Conservation (phyloP, 2,888 invertebrate genomes). For the Philopedon plagiatum region DNA sequence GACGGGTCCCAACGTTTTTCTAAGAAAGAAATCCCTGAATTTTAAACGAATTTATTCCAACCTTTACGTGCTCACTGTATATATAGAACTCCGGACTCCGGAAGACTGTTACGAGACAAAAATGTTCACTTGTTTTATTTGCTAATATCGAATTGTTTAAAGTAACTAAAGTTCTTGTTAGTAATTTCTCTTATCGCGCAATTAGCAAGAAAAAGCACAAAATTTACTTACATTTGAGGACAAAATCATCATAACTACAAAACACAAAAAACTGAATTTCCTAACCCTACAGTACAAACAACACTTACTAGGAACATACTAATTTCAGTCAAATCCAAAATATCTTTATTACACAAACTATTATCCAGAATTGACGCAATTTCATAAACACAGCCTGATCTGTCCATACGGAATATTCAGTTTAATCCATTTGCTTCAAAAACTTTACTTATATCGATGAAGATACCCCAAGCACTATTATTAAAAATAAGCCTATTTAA, state of each 20-base stretch:
- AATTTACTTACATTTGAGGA: slow-evolving; percentile 53
- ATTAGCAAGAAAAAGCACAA: slow-evolving; percentile 22
- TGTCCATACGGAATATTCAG: slow-evolving; percentile 24
- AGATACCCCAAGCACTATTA: slow-evolving; percentile 9
- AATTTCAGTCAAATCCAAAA: slow-evolving; percentile 50
- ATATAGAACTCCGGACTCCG: too few relatives aligned
- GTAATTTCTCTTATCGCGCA: not conserved
- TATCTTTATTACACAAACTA: slow-evolving; percentile 38
- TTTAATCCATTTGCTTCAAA: slow-evolving; percentile 12
- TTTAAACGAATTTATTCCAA: too few relatives aligned
- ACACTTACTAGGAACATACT: slow-evolving; percentile 53
- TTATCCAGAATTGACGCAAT: slow-evolving; percentile 36
- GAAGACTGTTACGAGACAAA: too few relatives aligned
- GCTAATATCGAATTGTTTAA: not conserved
- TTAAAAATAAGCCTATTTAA: not conserved
- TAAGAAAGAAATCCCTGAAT: too few relatives aligned
- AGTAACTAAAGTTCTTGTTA: too few relatives aligned
- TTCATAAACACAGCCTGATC: slow-evolving; percentile 28
- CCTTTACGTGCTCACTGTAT: too few relatives aligned
- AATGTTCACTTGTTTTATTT: not conserved
- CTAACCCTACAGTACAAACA: slow-evolving; percentile 50
- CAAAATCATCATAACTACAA: slow-evolving; percentile 53
- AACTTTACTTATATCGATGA: not conserved
- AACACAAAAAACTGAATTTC: slow-evolving; percentile 43
- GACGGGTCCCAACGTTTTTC: too few relatives aligned